Base-by-base conservation (phyloP, 37 sponge, comb jelly and placozoan species). In the Aplysina aerophoba region DNA sequence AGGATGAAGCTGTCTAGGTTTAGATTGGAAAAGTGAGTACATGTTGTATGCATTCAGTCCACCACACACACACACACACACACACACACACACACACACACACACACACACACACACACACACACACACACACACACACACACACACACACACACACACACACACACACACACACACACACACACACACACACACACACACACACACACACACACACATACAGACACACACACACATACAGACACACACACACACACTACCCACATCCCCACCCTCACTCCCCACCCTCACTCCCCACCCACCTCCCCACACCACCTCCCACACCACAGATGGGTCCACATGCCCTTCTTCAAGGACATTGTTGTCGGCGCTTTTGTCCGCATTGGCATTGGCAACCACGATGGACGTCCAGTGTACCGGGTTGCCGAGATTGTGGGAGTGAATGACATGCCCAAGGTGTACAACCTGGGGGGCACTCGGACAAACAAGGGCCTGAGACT, bases 311-410 rank as follows among this genome's bases (percentile, higher is more conserved):
- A 13, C 27, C 22, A 19, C 27, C 37, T 30, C n/a, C n/a, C 41
- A 25, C 40, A 27, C 16, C 69, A 19, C 79, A 94, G 92, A 50
- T 93, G 95, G 92, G 92, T 91, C 3, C 96, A 96, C 82, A 96
- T 96, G 95, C 99, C 99, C n/a, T 98, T 91, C 85, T 98, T 98
- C 83, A 79, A 85, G 34, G 87, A 94, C n/a, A 86, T 83, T 28
- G 89, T 89, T 15, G 62, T 65, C 30, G 99, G 99, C 14, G 92
- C 95, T 79, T 98, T 79, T 80, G 95, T 98, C 15, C 83, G 97
- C n/a, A 82, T 98, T 60, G 99, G 99, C 19, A 98, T 98, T 74
- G 99, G 99, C 13, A 84, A 89, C 55, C 89, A 94, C 60, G 95
- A 92, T 33, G 99, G 99, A 14, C 94, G 85, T 79, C 89, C 91